Percentiles rank a stretch among this genome's conserved stretches.
Evolutionary conservation across 2,113 vertebrate species (phyloP).

Genomic region (Xiphias gladius): DNA sequence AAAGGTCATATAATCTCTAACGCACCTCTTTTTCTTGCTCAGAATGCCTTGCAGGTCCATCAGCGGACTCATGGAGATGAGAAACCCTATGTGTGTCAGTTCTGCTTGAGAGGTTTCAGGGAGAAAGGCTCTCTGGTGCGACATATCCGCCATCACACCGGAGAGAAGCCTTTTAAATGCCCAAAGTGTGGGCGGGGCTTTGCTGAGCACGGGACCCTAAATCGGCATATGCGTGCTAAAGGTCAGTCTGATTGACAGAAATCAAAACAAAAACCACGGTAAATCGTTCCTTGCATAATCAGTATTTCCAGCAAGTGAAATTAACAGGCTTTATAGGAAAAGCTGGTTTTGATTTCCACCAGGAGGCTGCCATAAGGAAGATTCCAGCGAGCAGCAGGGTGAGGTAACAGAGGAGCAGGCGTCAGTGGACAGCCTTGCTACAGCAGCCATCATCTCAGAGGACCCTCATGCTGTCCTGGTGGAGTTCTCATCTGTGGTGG

Average conservation of each 20-base stretch:
- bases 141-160: slow-evolving; percentile 96
- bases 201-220: slow-evolving; percentile 95
- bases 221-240: slow-evolving; percentile 95
- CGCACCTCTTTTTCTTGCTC: slow-evolving; percentile 17
- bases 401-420: slow-evolving; percentile 83
- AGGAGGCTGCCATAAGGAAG: slow-evolving; percentile 93
- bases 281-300: too few species aligned
- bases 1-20: not conserved
- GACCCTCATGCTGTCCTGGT: slow-evolving; percentile 95
- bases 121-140: slow-evolving; percentile 97
- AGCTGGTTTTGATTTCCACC: slow-evolving; percentile 16
- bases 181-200: slow-evolving; percentile 93
- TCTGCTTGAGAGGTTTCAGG: slow-evolving; percentile 92
- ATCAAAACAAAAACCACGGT: not conserved
- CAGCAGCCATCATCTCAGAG: slow-evolving; percentile 87
- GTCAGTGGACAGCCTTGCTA: slow-evolving; percentile 80
- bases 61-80: slow-evolving; percentile 94
- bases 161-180: slow-evolving; percentile 97
- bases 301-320: not conserved
- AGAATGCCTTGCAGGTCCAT: slow-evolving; percentile 98
- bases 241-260: slow-evolving; percentile 79
- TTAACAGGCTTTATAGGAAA: not conserved
- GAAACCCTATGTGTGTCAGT: slow-evolving; percentile 93
- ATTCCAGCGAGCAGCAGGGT: slow-evolving; percentile 68
- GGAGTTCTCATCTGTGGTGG: slow-evolving; percentile 97